A percentile compares a stretch with the other conserved stretches of the same genome.
These are phyloP conservation scores for Champsocephalus esox DNA, from an alignment of 2,797 vertebrate genomes.

Conservation along the genomic window DNA sequence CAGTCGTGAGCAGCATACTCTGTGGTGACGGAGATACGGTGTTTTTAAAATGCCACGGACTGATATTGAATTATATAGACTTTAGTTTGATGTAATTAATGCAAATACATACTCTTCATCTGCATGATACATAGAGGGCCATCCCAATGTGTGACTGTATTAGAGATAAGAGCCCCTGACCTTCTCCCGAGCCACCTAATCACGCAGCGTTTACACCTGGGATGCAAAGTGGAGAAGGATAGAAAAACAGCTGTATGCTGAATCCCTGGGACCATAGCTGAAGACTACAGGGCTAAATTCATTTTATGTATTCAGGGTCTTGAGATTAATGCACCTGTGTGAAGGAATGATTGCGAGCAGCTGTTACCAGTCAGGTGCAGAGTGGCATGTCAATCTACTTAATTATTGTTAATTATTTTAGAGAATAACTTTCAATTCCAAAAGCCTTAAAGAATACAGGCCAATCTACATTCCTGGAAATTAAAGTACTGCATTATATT, in stretches of 20 bases:
- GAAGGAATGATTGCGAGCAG: not conserved
- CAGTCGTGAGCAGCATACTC: not conserved
- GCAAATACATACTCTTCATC: constrained; percentile 4
- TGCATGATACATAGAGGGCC: not conserved
- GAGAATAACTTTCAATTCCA: not conserved
- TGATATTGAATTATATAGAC: not conserved
- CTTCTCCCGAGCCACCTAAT: constrained; percentile 16
- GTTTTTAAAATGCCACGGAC: not conserved
- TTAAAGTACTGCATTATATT: too few relatives aligned
- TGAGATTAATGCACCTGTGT: constrained; percentile 7
- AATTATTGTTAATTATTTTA: not conserved
- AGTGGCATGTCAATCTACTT: not conserved
- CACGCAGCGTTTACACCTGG: constrained; percentile 16
- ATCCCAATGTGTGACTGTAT: not conserved
- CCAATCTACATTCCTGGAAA: not conserved
- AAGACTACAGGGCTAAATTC: not conserved
- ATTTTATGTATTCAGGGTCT: constrained; percentile 13
- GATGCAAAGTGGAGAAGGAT: not conserved
- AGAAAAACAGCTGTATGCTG: constrained; percentile 9
- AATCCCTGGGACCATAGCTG: constrained; percentile 7
- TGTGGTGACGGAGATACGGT: too few relatives aligned
- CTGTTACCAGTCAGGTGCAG: not conserved
- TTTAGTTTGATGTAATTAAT: constrained; percentile 18
- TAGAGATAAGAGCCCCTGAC: constrained; percentile 14
- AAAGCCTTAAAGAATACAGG: not conserved